phyloP scores from a whole-genome alignment of 92 coral and sea anemone genomes.

The Plumapathes pennacea region DNA sequence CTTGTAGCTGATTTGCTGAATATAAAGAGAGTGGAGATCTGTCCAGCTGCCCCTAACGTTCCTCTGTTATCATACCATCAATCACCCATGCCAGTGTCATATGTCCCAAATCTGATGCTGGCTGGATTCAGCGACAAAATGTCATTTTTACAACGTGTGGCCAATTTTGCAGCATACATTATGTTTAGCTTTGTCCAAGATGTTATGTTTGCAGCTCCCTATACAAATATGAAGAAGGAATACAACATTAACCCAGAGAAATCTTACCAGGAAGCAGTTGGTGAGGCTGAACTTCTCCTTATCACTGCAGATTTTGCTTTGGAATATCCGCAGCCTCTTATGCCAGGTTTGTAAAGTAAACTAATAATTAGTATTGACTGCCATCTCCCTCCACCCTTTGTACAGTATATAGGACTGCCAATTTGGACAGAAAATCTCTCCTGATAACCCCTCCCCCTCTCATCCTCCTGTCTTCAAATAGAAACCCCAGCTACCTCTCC shows the following conservation, averaged over 20 bases:
- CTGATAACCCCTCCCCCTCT: too few relatives aligned
- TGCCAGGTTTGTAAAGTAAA: constrained; percentile 63
- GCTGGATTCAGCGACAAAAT: constrained; percentile 33
- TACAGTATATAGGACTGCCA: too few relatives aligned
- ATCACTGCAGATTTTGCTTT: constrained; percentile 49
- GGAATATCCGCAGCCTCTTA: constrained; percentile 62
- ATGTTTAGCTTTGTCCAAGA: background rate
- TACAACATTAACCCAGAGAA: constrained; percentile 56
- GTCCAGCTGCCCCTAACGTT: constrained; percentile 10
- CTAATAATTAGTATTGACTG: too few relatives aligned
- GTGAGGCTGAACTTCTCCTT: constrained; percentile 44
- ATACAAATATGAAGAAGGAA: constrained; percentile 15
- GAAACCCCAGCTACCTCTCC: too few relatives aligned
- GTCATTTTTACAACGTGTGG: constrained; percentile 48
- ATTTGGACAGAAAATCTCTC: too few relatives aligned
- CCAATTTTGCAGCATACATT: background rate
- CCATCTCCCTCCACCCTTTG: too few relatives aligned
- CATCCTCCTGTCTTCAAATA: too few relatives aligned
- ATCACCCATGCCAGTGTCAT: constrained; percentile 23
- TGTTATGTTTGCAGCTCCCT: background rate
- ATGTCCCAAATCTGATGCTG: constrained; percentile 23
- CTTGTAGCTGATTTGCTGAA: constrained; percentile 29
- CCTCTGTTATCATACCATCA: background rate
- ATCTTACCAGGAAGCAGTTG: constrained; percentile 23
- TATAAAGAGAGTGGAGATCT: constrained; percentile 15